A percentile compares a stretch with the other conserved stretches of the same genome.
Evolutionary conservation across 2,797 vertebrate species (phyloP).

Genomic region (Saguinus oedipus): DNA sequence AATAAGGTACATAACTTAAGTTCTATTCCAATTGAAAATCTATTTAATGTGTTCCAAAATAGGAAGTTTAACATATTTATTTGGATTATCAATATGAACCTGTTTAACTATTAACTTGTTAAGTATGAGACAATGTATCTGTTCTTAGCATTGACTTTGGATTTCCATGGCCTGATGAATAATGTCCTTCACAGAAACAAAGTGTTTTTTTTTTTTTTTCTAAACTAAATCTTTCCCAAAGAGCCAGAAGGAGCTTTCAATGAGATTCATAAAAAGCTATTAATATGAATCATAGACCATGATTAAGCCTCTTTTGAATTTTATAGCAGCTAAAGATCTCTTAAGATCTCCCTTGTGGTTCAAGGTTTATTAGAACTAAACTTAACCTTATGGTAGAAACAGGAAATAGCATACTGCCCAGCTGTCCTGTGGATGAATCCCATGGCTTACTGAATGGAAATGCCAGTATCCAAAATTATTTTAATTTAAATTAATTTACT

Average conservation of each 20-base stretch:
- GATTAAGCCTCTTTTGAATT: constrained; percentile 55
- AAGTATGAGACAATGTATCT: background rate
- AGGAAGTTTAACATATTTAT: background rate
- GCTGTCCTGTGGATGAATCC: background rate
- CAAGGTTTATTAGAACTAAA: constrained; percentile 57
- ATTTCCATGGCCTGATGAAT: background rate
- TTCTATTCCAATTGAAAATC: background rate
- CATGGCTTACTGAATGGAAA: background rate
- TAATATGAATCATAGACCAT: constrained; percentile 47
- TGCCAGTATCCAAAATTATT: background rate
- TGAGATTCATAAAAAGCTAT: constrained; percentile 57
- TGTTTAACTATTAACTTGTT: background rate
- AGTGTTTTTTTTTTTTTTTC: background rate
- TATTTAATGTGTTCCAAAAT: background rate
- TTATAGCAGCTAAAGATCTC: constrained; percentile 52
- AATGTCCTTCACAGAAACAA: constrained; percentile 32
- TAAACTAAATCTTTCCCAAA: constrained; percentile 57
- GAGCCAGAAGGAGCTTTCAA: constrained; percentile 56
- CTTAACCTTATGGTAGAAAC: constrained; percentile 45
- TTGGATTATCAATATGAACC: background rate
- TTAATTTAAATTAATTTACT: background rate
- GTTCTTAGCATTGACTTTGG: constrained; percentile 24
- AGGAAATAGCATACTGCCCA: background rate
- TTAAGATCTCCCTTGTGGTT: constrained; percentile 48
- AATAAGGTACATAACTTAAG: background rate